Percentiles rank a stretch among this genome's conserved stretches.
Evolutionary conservation across 2,888 invertebrate genomes (phyloP).

Genomic region (Belgica antarctica): DNA sequence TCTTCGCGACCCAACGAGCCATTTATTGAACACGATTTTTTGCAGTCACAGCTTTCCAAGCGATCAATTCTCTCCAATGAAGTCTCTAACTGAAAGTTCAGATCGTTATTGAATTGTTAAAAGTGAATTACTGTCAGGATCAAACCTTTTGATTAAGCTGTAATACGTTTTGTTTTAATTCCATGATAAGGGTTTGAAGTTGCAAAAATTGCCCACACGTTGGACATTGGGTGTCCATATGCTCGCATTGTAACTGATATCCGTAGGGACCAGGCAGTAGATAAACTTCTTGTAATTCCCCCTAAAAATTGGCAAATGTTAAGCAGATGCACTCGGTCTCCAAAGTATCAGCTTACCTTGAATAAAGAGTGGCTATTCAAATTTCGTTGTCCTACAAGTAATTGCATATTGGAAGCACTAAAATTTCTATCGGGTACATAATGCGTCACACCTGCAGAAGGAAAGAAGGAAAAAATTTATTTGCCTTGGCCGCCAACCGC

Average conservation of each 20-base stretch:
- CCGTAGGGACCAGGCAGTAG: slow-evolving; percentile 83
- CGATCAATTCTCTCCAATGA: slow-evolving; percentile 57
- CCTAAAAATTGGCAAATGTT: slow-evolving; percentile 59
- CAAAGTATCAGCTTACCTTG: slow-evolving; percentile 63
- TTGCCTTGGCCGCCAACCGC: no score
- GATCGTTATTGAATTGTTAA: background rate
- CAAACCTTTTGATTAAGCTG: slow-evolving; percentile 83
- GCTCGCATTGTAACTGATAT: slow-evolving; percentile 81
- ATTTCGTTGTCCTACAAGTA: slow-evolving; percentile 87
- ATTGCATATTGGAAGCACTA: slow-evolving; percentile 68
- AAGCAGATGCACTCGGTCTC: background rate
- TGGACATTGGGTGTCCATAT: slow-evolving; percentile 81
- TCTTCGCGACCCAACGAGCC: slow-evolving; percentile 72
- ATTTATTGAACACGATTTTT: slow-evolving; percentile 80
- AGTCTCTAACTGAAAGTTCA: slow-evolving; percentile 63
- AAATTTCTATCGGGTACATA: slow-evolving; percentile 73
- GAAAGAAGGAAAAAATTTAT: no score
- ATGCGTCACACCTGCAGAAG: no score
- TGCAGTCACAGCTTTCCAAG: slow-evolving; percentile 87
- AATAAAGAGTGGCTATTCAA: slow-evolving; percentile 75
- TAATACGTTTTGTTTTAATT: slow-evolving; percentile 75
- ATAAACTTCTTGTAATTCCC: slow-evolving; percentile 82
- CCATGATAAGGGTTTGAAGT: slow-evolving; percentile 77
- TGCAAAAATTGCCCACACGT: slow-evolving; percentile 86
- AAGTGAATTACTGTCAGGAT: slow-evolving; percentile 51